Conservation (phyloP, 2,797 vertebrate genomes). For the Hyperoplus immaculatus region DNA sequence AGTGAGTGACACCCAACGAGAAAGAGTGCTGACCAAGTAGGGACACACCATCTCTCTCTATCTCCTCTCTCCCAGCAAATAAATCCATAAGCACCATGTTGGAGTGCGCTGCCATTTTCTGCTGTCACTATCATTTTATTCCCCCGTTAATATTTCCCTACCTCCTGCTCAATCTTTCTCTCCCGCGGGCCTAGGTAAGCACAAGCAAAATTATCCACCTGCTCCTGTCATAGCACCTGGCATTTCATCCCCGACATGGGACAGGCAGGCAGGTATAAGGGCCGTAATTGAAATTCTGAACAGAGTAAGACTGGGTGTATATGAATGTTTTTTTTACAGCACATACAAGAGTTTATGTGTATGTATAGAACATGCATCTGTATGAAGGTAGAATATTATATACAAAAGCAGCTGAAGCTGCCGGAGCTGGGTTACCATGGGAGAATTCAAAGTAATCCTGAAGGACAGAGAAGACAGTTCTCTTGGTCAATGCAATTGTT, state of each 20-base stretch:
- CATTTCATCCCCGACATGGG: constrained; percentile 54
- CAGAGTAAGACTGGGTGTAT: constrained; percentile 20
- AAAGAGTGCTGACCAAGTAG: constrained; percentile 45
- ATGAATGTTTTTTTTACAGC: constrained; percentile 1
- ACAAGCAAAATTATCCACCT: constrained; percentile 70
- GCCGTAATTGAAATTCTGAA: constrained; percentile 65
- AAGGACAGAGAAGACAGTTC: no score
- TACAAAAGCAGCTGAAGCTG: no score
- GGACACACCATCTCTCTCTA: constrained; percentile 44
- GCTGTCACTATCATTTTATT: constrained; percentile 81
- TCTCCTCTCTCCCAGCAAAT: constrained; percentile 43
- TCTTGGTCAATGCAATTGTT: no score
- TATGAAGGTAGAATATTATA: neutral
- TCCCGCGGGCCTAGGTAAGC: constrained; percentile 60
- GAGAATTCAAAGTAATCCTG: no score
- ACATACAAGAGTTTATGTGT: neutral
- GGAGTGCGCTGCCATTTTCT: constrained; percentile 74
- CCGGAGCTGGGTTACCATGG: no score
- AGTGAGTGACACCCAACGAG: constrained; percentile 32
- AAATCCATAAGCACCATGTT: constrained; percentile 74
- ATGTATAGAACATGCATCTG: constrained; percentile 10
- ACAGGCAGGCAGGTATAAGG: constrained; percentile 24
- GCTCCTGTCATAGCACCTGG: constrained; percentile 61
- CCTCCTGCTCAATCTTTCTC: constrained; percentile 43
- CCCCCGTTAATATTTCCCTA: constrained; percentile 74